These are phyloP conservation scores for Microcebus murinus DNA, from an alignment of 2,113 vertebrate species.

Conservation along the genomic window DNA sequence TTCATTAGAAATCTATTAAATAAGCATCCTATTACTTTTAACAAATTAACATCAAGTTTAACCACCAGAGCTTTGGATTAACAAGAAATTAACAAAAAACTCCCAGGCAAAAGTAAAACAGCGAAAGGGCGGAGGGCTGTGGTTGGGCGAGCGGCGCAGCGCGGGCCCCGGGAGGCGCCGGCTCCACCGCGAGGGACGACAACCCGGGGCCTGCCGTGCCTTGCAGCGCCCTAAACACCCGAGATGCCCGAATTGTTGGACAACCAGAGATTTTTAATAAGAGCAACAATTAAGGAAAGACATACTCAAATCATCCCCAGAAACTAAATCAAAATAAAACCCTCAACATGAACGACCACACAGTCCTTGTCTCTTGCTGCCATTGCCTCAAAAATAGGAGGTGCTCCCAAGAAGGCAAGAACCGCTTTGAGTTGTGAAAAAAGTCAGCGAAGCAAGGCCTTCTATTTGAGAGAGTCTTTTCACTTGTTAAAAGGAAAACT, in stretches of 20 bases:
- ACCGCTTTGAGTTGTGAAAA: background rate
- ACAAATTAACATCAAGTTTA: background rate
- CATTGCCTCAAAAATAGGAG: background rate
- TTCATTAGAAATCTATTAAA: background rate
- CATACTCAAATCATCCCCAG: background rate
- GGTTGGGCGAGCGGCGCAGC: background rate
- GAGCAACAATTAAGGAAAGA: constrained; percentile 20
- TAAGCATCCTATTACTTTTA: background rate
- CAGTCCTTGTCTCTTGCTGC: background rate
- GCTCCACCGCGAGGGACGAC: background rate
- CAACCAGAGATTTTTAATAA: too few species aligned
- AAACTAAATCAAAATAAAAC: background rate
- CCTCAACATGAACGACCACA: background rate
- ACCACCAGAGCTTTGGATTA: background rate
- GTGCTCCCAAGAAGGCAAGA: background rate
- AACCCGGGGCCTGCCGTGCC: background rate
- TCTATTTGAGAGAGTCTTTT: background rate
- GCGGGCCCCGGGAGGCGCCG: background rate
- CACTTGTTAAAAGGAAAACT: background rate
- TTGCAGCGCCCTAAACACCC: background rate
- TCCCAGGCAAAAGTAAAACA: background rate
- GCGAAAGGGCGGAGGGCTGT: background rate
- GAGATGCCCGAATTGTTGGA: background rate
- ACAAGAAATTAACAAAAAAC: constrained; percentile 7
- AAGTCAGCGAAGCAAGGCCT: background rate